Evolutionary conservation across 2,888 invertebrate species (phyloP).

Genomic region (Agriotes lineatus): DNA sequence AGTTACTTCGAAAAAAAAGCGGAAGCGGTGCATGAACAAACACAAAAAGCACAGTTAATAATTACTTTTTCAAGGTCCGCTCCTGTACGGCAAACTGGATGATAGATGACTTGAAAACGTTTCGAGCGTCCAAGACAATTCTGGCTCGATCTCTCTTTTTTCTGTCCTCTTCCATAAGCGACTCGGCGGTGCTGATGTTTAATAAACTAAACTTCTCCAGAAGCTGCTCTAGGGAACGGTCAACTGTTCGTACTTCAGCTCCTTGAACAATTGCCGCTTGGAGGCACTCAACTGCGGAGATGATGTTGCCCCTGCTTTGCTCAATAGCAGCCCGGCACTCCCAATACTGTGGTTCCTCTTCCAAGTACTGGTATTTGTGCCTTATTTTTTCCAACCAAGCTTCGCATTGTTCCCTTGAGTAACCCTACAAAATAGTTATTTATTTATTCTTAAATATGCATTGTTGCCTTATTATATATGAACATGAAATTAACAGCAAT

Average conservation of each 20-base stretch:
- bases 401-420: slow-evolving; percentile 70
- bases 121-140: slow-evolving; percentile 68
- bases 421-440: slow-evolving; percentile 66
- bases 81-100: slow-evolving; percentile 71
- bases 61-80: slow-evolving; percentile 54
- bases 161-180: slow-evolving; percentile 52
- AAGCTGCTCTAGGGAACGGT: slow-evolving; percentile 69
- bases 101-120: slow-evolving; percentile 72
- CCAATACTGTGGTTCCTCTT: slow-evolving; percentile 70
- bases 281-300: slow-evolving; percentile 72
- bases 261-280: slow-evolving; percentile 71
- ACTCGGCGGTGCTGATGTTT: slow-evolving; percentile 66
- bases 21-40: not conserved
- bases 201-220: slow-evolving; percentile 72
- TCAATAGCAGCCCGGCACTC: slow-evolving; percentile 73
- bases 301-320: slow-evolving; percentile 69
- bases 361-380: slow-evolving; percentile 64
- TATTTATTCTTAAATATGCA: not conserved
- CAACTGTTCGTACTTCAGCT: slow-evolving; percentile 70
- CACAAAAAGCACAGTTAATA: slow-evolving; percentile 21
- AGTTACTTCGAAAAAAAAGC: not conserved
- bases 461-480: no score
- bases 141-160: slow-evolving; percentile 48
- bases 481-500: no score
- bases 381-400: slow-evolving; percentile 70